Conservation (phyloP, 2,888 invertebrate species). For the Mythimna albipuncta region DNA sequence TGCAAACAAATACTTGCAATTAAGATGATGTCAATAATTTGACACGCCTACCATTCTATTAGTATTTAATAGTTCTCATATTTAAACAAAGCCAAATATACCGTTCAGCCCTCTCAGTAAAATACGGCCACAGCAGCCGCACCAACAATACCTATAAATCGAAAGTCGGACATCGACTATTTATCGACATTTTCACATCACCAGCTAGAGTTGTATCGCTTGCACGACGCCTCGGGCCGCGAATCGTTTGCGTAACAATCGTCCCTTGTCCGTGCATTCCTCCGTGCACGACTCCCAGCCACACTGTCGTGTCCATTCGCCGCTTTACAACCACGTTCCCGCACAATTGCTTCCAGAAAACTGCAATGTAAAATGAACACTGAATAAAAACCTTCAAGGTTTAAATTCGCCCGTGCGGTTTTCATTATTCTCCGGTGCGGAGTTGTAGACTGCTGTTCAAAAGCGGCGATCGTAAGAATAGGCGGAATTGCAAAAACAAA, state of each 20-base stretch:
- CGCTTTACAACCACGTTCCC: conserved; percentile 56
- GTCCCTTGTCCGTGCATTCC: conserved; percentile 66
- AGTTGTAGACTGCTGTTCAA: conserved; percentile 37
- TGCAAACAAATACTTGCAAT: conserved; percentile 11
- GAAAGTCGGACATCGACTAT: conserved; percentile 62
- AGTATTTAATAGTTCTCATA: conserved; percentile 11
- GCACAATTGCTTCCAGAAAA: conserved; percentile 56
- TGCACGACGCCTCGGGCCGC: conserved; percentile 61
- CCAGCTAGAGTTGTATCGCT: conserved; percentile 60
- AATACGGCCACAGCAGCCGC: conserved; percentile 51
- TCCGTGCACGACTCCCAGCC: conserved; percentile 65
- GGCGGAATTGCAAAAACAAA: conserved; percentile 53
- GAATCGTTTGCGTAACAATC: conserved; percentile 68
- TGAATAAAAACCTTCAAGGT: conserved; percentile 16
- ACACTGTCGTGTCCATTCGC: conserved; percentile 65
- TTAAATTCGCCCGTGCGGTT: conserved; percentile 26
- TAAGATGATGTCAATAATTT: conserved; percentile 21
- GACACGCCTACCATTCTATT: conserved; percentile 5
- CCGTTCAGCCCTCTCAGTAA: conserved; percentile 49
- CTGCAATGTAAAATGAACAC: conserved; percentile 43
- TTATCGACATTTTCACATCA: conserved; percentile 74
- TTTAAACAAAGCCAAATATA: conserved; percentile 27
- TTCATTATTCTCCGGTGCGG: conserved; percentile 34
- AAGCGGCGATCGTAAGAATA: conserved; percentile 48
- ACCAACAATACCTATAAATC: conserved; percentile 68